phyloP scores from a whole-genome alignment of 2,888 invertebrate species.

The Ectropis crepuscularia region DNA sequence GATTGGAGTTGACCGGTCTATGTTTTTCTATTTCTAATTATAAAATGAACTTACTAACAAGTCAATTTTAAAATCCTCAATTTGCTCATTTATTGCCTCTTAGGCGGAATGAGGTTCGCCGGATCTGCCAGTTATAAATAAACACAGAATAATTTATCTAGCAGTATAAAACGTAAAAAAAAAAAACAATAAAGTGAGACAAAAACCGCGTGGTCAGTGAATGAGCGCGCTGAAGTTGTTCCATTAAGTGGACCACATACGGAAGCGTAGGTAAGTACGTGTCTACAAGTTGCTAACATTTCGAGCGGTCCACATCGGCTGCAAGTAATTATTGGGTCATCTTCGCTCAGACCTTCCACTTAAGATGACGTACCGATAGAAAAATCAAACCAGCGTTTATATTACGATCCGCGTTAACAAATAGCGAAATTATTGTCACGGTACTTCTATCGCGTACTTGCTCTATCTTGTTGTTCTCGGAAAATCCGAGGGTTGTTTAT shows the following conservation, averaged over 20 bases:
- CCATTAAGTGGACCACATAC: conserved; percentile 10
- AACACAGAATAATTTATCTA: background rate
- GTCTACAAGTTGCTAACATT: conserved; percentile 5
- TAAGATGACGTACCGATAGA: conserved; percentile 25
- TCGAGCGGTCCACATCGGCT: conserved; percentile 9
- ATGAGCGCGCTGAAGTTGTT: conserved; percentile 1
- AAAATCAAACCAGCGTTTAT: conserved; percentile 9
- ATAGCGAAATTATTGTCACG: conserved; percentile 15
- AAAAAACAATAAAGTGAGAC: no score
- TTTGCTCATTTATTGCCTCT: no score
- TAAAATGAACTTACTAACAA: no score
- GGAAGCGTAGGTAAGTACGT: conserved; percentile 18
- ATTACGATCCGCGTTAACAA: conserved; percentile 10
- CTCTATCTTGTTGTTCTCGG: conserved; percentile 66
- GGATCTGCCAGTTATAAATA: background rate
- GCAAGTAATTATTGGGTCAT: conserved; percentile 23
- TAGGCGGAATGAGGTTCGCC: no score
- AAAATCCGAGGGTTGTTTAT: conserved; percentile 71
- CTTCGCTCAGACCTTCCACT: conserved; percentile 12
- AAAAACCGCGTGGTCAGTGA: background rate
- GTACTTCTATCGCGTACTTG: conserved; percentile 17
- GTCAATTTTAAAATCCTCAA: no score
- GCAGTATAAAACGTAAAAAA: no score
- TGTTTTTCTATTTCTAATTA: no score
- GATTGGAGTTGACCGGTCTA: no score